Conservation (phyloP, 2,797 vertebrate genomes). For the Sciaenops ocellatus region DNA sequence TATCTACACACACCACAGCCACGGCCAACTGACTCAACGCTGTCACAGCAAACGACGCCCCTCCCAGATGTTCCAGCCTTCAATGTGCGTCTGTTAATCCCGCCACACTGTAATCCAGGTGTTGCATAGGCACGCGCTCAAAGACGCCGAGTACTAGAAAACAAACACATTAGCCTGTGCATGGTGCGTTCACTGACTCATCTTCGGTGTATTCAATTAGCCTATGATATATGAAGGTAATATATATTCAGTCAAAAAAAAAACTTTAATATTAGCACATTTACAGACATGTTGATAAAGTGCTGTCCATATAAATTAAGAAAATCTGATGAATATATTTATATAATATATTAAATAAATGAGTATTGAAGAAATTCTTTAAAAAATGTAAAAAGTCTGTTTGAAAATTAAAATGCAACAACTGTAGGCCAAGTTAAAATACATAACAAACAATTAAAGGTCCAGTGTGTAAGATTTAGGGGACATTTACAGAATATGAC, state of each 20-base stretch:
- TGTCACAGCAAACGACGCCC: slow-evolving; percentile 61
- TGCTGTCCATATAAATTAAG: background rate
- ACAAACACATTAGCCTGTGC: too few species aligned
- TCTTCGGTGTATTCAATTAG: too few species aligned
- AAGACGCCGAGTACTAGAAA: background rate
- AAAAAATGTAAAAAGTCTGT: background rate
- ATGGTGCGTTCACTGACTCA: too few species aligned
- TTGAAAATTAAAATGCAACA: background rate
- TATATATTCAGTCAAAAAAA: too few species aligned
- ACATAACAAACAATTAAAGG: background rate
- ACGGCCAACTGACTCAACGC: slow-evolving; percentile 41
- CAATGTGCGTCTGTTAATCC: slow-evolving; percentile 43
- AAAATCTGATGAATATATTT: background rate
- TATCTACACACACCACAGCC: background rate
- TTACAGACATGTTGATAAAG: background rate
- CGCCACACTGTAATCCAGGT: slow-evolving; percentile 25
- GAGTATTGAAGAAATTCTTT: background rate
- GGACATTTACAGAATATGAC: too few species aligned
- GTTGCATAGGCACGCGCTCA: slow-evolving; percentile 28
- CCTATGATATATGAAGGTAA: too few species aligned
- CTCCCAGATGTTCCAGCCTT: slow-evolving; percentile 64
- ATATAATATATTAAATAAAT: background rate
- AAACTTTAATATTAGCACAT: background rate
- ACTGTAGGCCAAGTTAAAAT: background rate
- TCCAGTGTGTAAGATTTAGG: too few species aligned